Percentiles rank a stretch among this genome's conserved stretches.
Conservation (phyloP, 1,140 invertebrate species). For the Heterodera carotae region DNA sequence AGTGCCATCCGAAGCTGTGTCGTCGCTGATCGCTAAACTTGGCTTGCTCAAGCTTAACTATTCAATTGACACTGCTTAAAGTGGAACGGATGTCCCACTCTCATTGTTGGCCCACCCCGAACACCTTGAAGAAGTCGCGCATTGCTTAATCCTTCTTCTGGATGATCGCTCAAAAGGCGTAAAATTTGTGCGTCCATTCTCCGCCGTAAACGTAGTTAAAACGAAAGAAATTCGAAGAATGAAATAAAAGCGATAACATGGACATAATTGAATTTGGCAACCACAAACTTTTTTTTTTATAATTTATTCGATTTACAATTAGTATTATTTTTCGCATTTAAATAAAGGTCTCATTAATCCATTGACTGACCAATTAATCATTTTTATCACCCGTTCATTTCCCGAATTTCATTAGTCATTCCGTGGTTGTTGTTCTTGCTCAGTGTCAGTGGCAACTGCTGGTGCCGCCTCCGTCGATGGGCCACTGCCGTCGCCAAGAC, state of each 20-base stretch:
- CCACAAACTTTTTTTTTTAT: no score
- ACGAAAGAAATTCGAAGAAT: no score
- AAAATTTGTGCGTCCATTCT: slow-evolving; percentile 17
- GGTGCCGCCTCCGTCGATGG: neutral
- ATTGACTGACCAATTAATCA: neutral
- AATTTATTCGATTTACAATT: no score
- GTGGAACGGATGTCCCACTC: no score
- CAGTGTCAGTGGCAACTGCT: neutral
- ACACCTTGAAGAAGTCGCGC: slow-evolving; percentile 22
- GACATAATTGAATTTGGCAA: no score
- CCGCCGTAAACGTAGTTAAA: neutral
- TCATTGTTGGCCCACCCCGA: neutral
- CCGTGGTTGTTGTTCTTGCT: neutral
- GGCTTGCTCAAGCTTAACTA: no score
- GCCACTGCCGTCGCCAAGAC: neutral
- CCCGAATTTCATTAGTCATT: neutral
- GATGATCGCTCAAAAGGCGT: slow-evolving; percentile 26
- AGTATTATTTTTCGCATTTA: no score
- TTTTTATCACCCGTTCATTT: neutral
- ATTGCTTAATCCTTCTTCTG: slow-evolving; percentile 22
- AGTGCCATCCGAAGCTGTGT: neutral
- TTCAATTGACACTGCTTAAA: no score
- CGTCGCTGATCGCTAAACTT: neutral
- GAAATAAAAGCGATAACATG: no score
- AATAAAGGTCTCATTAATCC: neutral